Percentiles rank a stretch among this genome's conserved stretches.
Conservation (phyloP, 2,888 invertebrate genomes). For the Agriopis leucophaearia region DNA sequence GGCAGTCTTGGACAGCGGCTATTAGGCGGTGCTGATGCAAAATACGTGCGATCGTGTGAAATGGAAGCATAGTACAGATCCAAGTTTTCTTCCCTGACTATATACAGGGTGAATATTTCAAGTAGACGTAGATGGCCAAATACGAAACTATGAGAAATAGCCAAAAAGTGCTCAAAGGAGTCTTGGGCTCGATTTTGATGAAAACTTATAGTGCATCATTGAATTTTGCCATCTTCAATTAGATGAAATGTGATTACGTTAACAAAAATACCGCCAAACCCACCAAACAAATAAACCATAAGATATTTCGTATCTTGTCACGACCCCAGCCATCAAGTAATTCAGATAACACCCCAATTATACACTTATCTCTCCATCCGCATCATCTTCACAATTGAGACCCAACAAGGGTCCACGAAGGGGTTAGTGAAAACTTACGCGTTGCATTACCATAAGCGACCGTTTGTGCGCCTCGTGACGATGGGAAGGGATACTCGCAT, state of each 20-base stretch:
- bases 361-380: slow-evolving; percentile 12
- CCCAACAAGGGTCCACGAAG: slow-evolving; percentile 6
- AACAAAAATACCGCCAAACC: too few relatives aligned
- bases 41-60: background rate
- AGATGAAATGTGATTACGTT: too few relatives aligned
- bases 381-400: slow-evolving; percentile 15
- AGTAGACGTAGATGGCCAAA: too few relatives aligned
- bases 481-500: background rate
- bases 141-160: too few relatives aligned
- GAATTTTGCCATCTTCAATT: too few relatives aligned
- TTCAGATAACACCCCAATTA: slow-evolving; percentile 22
- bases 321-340: slow-evolving; percentile 12
- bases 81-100: too few relatives aligned
- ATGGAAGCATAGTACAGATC: background rate
- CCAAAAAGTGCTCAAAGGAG: too few relatives aligned
- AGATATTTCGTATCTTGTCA: slow-evolving; percentile 7
- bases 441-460: slow-evolving; percentile 13
- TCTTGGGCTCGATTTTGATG: too few relatives aligned
- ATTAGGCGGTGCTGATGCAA: slow-evolving; percentile 49
- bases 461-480: background rate
- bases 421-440: slow-evolving; percentile 23
- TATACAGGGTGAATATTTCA: too few relatives aligned
- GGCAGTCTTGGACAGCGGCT: slow-evolving; percentile 67
- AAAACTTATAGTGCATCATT: too few relatives aligned
- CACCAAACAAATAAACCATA: background rate